Evolutionary conservation across 1,140 invertebrate genomes (phyloP).

Genomic region (Daktulosphaira vitifoliae): DNA sequence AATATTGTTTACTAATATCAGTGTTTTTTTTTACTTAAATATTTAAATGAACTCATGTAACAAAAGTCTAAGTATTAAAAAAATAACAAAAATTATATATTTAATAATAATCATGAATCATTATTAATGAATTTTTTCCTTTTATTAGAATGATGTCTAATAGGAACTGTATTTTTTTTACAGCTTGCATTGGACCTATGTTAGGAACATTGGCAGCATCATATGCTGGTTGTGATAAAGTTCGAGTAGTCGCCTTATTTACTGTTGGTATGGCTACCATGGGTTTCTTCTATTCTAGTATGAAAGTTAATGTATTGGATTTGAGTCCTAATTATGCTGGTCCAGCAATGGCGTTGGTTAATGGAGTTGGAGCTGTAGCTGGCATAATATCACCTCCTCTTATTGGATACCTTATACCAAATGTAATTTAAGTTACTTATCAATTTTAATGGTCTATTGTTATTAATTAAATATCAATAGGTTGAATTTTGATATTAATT

Average conservation of each 20-base stretch:
- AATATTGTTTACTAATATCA: no score
- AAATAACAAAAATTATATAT: no score
- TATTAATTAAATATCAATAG: no score
- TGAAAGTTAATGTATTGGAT: slow-evolving; percentile 73
- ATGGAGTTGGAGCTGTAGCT: slow-evolving; percentile 70
- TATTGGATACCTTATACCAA: slow-evolving; percentile 63
- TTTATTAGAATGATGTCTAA: no score
- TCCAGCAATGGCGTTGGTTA: slow-evolving; percentile 72
- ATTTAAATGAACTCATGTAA: no score
- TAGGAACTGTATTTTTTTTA: slow-evolving; percentile 42
- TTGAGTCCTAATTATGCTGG: slow-evolving; percentile 74
- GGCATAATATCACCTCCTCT: slow-evolving; percentile 70
- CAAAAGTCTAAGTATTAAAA: no score
- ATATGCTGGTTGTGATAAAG: slow-evolving; percentile 64
- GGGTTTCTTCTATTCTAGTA: slow-evolving; percentile 65
- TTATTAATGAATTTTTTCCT: no score
- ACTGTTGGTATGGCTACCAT: slow-evolving; percentile 63
- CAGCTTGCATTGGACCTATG: slow-evolving; percentile 62
- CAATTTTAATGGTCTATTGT: no score
- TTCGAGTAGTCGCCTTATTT: slow-evolving; percentile 55
- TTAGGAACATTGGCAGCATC: slow-evolving; percentile 70
- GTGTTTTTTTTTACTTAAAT: no score
- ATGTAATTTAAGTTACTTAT: slow-evolving; percentile 48
- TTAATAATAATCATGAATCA: no score
- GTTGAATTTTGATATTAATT: no score